Evolutionary conservation across 2,797 vertebrate genomes (phyloP), one percentile per base, ranked within the genome.

Genomic region (Labeo calbasu): DNA sequence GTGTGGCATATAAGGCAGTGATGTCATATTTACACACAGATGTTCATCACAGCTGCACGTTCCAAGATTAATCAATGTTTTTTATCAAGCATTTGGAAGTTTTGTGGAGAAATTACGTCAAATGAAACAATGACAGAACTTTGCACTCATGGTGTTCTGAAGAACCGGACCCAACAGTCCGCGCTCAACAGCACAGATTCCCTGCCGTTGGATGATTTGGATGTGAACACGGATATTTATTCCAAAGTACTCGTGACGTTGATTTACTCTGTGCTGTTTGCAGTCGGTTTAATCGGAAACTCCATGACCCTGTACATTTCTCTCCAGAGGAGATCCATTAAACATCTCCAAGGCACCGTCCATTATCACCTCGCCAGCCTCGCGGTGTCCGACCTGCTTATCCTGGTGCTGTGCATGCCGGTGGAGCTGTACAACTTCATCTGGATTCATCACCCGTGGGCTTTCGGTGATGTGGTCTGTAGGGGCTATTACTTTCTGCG

Each of bases 381-480:
- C 71, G 98, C 98, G 0, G 93, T 97, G 77, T 99, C 98, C 0
- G 98, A 99, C 91, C 95, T 99, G 86, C 95, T 99, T 71, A 98
- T 96, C 85, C 95, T 99, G 23, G 87, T 99, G 17, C 95, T 99
- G 57, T 97, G 96, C 90, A 97, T 99, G 98, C 98, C 98, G 4
- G 96, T 99, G 40, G 98, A 99, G 92, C 94, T 99, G 65, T 98
- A 99, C 94, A 99, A 96, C 95, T 99, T 99, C 92, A 98, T 99
- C 93, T 99, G 98, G 98, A 95, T 99, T 87, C 98, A 98, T 81
- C 96, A 99, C 88, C 98, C 98, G 15, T 99, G 98, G 98, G 95
- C 97, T 79, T 98, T 99, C 32, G 98, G 98, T 1, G 95, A 96
- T 0, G 92, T 93, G 0, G 94, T 95, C 66, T 99, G 98, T 90